These are phyloP conservation scores for Alouatta palliata DNA, from an alignment of 2,113 vertebrate species.

Conservation along the genomic window DNA sequence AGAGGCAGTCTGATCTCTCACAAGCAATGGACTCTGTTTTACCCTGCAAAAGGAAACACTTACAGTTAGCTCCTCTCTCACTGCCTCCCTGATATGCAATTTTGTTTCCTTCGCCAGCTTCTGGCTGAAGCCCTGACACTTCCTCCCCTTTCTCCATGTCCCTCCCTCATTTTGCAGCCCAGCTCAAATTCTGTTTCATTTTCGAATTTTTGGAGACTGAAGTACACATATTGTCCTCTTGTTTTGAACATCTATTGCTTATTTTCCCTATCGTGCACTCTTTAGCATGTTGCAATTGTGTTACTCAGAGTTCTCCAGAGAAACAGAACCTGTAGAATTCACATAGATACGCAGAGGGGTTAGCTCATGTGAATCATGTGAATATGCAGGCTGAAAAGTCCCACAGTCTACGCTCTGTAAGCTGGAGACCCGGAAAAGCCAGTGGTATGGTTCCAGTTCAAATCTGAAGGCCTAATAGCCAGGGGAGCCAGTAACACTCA, in stretches of 20 bases:
- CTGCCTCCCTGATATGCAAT: accelerated
- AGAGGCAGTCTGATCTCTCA: not conserved
- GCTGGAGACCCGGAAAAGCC: not conserved
- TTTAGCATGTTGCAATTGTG: not conserved
- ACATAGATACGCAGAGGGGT: not conserved
- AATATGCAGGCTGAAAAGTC: not conserved
- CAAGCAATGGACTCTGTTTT: not conserved
- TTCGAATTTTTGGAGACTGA: not conserved
- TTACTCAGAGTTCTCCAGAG: not conserved
- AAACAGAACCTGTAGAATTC: not conserved
- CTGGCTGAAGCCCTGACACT: not conserved
- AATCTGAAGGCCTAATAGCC: too few species aligned
- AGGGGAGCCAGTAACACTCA: too few species aligned
- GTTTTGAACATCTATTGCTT: not conserved
- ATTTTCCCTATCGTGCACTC: not conserved
- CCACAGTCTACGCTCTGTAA: accelerated
- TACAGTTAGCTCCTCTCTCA: not conserved
- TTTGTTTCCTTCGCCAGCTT: not conserved
- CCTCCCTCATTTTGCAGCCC: not conserved
- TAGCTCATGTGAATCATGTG: too few species aligned
- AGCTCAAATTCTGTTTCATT: not conserved
- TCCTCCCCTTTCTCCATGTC: not conserved
- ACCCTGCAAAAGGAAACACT: not conserved
- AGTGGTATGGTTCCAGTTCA: not conserved
- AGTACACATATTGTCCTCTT: not conserved